Evolutionary conservation across 2,113 vertebrate genomes (phyloP).

Genomic region (Equus przewalskii): DNA sequence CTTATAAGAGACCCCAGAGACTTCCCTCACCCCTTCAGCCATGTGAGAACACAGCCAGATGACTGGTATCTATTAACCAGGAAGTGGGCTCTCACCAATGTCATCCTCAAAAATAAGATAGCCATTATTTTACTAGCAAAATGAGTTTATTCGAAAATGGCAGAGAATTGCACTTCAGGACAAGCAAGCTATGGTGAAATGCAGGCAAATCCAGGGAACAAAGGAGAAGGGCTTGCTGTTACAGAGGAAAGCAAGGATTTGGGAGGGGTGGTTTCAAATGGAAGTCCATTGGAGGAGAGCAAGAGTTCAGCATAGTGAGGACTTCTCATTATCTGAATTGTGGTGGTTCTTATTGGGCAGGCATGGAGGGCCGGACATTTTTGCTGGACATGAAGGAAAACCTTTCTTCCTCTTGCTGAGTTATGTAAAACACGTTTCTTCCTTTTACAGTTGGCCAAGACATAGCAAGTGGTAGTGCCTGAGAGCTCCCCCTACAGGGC

Average conservation of each 20-base stretch:
- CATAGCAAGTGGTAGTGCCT: background rate
- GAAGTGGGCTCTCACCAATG: background rate
- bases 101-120: background rate
- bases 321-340: background rate
- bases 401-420: background rate
- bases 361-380: background rate
- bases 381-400: background rate
- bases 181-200: background rate
- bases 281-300: background rate
- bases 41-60: background rate
- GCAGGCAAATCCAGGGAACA: background rate
- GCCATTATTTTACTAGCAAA: background rate
- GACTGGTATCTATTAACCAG: background rate
- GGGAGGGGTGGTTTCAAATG: background rate
- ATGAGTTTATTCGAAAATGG: background rate
- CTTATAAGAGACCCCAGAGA: background rate
- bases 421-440: background rate
- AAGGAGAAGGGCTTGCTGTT: background rate
- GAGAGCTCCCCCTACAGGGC: too few relatives aligned
- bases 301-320: background rate
- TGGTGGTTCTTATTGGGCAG: too few relatives aligned
- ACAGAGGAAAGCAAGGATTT: background rate
- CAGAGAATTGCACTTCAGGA: background rate
- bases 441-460: background rate
- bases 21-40: background rate